A percentile compares a stretch with the other conserved stretches of the same genome.
Conservation (phyloP, 2,888 invertebrate genomes). For the Congeria kusceri region DNA sequence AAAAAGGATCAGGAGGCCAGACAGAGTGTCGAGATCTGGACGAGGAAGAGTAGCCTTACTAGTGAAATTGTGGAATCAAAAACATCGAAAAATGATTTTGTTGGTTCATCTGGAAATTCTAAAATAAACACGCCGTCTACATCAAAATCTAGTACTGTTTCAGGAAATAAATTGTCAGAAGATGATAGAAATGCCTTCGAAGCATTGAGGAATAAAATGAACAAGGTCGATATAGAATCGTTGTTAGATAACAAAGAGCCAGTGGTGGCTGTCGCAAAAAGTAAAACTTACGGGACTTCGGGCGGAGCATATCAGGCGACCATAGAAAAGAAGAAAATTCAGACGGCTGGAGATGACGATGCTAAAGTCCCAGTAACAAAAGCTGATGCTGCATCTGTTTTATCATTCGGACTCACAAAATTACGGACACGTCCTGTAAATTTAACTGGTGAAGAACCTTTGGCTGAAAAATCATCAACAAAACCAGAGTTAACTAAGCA, state of each 20-base stretch:
- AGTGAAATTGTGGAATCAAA: conserved; percentile 18
- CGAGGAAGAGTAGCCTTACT: conserved; percentile 20
- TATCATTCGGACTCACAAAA: conserved; percentile 57
- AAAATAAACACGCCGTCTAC: conserved; percentile 10
- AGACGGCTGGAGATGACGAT: conserved; percentile 23
- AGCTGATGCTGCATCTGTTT: conserved; percentile 37
- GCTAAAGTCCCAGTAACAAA: conserved; percentile 32
- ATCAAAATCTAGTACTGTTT: background rate
- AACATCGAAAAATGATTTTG: conserved; percentile 9
- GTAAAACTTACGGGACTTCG: conserved; percentile 41
- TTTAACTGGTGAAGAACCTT: conserved; percentile 35
- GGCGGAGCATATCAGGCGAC: conserved; percentile 54
- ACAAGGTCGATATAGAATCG: conserved; percentile 45
- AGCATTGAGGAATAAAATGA: conserved; percentile 43
- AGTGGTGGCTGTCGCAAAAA: conserved; percentile 51
- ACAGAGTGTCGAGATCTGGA: conserved; percentile 19
- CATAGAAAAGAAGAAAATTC: conserved; percentile 42
- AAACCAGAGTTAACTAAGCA: conserved; percentile 20
- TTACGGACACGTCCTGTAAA: conserved; percentile 52
- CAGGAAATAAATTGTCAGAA: background rate
- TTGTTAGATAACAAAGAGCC: conserved; percentile 24
- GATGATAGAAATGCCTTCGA: conserved; percentile 50
- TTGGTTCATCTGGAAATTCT: conserved; percentile 19
- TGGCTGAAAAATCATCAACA: conserved; percentile 20
- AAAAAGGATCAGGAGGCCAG: conserved; percentile 30